Evolutionary conservation across 1,140 invertebrate genomes (phyloP).

Genomic region (Conus betulinus): DNA sequence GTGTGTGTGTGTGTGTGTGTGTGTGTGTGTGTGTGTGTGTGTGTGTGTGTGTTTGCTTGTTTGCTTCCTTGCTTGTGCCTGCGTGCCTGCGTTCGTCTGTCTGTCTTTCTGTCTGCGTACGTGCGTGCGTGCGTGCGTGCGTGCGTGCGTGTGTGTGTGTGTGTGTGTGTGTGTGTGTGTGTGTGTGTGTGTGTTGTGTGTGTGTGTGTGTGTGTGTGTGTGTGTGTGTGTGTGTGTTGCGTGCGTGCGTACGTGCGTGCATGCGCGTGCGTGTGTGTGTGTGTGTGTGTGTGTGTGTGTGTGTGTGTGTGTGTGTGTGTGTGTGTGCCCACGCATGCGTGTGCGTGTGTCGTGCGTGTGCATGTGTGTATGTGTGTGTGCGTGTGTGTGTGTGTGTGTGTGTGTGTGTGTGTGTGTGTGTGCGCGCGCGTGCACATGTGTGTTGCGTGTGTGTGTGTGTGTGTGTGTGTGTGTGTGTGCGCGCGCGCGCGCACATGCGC

Average conservation of each 20-base stretch:
- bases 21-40: background rate
- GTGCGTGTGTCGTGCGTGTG: background rate
- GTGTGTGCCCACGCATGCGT: background rate
- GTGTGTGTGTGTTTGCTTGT: background rate
- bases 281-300: background rate
- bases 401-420: background rate
- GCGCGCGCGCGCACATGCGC: background rate
- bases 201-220: constrained; percentile 5
- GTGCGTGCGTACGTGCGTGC: too few relatives aligned
- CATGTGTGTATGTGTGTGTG: background rate
- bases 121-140: background rate
- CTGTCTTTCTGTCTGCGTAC: background rate
- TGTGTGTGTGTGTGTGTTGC: background rate
- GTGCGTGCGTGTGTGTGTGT: background rate
- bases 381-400: background rate
- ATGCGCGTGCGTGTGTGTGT: background rate
- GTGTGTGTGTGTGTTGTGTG: constrained; percentile 12
- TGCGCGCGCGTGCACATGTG: too few relatives aligned
- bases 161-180: background rate
- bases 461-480: background rate
- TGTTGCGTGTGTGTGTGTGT: background rate
- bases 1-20: background rate
- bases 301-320: background rate
- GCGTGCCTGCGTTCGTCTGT: too few relatives aligned
- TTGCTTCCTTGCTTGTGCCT: too few relatives aligned